Evolutionary conservation across 2,888 invertebrate species (phyloP), one percentile per base, ranked within the genome.

Genomic region (Leptura quadrifasciata): DNA sequence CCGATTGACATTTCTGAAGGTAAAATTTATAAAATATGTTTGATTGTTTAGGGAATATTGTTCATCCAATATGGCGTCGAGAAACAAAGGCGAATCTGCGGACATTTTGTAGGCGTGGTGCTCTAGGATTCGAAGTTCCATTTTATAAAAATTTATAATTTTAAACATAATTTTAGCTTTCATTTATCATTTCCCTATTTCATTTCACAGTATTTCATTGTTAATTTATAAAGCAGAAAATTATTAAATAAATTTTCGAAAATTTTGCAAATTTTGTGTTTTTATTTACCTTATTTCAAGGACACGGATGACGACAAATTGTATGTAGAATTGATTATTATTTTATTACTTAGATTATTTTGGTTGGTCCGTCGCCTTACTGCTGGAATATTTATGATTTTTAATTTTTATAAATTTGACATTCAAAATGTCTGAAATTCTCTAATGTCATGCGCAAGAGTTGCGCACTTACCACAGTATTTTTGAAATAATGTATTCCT

Each of bases 81-180:
- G 85, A 86, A 82, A 87, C 86, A 87, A 86, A 86, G 86, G 83
- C 85, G 84, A 85, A 79, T 80, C 74, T 80, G 86, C 86, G 81
- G 89, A 88, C 89, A 89, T 89, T 88, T 89, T 89, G 88, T 88
- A 88, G 89, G 89, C 88, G 89, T 89, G 89, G 88, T 87, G 80
- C 78, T 79, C 79, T 77, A 76, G 75, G 81, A 80, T 79, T 73
- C 74, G 65, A 79, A 77, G 73, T 79, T 79, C 74, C 31, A 77
- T 79, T 82, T 82, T 78, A 47, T 76, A 54, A 67, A 70, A 73
- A 73, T 78, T 68, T 79, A 76, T 67, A 20, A 24, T 18, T 71
- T 61, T 67, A 55, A 65, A 69, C 71, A 74, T 54, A 68, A 73
- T 64, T 70, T 75, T 69, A 35, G 35, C 27, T 54, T 52, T 64